phyloP scores from a whole-genome alignment of 2,113 vertebrate genomes.

The Lophura nycthemera region DNA sequence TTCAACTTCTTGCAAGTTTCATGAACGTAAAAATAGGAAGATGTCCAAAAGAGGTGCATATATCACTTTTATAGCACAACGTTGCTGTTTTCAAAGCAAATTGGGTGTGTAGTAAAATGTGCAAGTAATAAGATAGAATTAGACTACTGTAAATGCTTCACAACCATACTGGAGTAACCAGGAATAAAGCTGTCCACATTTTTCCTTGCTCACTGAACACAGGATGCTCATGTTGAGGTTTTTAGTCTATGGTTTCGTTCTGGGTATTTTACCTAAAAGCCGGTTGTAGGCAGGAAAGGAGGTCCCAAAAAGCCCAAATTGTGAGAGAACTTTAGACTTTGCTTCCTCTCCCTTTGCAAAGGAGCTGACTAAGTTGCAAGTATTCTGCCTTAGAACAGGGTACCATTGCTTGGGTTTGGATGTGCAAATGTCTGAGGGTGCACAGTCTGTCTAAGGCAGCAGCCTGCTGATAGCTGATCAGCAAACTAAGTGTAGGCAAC shows the following conservation, averaged over 20 bases:
- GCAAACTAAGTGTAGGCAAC: not conserved
- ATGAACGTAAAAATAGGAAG: constrained; percentile 44
- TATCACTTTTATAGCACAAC: constrained; percentile 36
- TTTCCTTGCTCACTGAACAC: not conserved
- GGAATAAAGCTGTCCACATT: not conserved
- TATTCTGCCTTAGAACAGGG: not conserved
- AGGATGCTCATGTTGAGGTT: not conserved
- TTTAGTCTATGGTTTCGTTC: not conserved
- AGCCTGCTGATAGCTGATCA: not conserved
- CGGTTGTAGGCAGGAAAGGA: not conserved
- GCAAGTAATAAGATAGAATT: not conserved
- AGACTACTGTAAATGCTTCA: constrained; percentile 29
- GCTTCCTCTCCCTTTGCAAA: not conserved
- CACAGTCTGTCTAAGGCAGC: not conserved
- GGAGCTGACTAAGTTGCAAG: not conserved
- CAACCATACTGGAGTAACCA: not conserved
- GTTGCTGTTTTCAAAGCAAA: constrained; percentile 28
- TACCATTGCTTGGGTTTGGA: not conserved
- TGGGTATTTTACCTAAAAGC: not conserved
- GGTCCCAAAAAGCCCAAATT: not conserved
- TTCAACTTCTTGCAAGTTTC: constrained; percentile 52
- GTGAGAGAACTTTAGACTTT: not conserved
- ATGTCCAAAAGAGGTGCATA: constrained; percentile 27
- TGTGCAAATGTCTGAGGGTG: rapidly evolving
- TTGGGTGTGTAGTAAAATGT: constrained; percentile 13